Conservation (phyloP, 92 coral and sea anemone species). For the Heliopora coerulea region DNA sequence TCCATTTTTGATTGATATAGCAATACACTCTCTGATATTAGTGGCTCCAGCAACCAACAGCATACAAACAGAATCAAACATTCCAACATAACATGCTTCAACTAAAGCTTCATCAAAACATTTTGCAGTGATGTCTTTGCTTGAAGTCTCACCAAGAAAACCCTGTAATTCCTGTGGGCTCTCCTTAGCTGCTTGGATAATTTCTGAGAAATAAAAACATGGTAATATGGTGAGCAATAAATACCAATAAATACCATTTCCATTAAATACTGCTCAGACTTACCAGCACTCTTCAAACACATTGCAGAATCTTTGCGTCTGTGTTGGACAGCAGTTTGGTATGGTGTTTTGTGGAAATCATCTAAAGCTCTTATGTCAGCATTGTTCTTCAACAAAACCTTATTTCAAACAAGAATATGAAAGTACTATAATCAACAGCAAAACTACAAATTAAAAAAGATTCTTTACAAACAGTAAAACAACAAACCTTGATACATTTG, state of each 20-base stretch:
- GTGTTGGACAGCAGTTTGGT: slow-evolving; percentile 79
- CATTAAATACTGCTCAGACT: not conserved
- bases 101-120: slow-evolving; percentile 83
- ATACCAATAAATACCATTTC: not conserved
- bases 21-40: slow-evolving; percentile 58
- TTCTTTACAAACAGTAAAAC: not conserved
- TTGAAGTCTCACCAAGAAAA: slow-evolving; percentile 52
- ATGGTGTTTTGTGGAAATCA: slow-evolving; percentile 88
- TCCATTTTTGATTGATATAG: slow-evolving; percentile 50
- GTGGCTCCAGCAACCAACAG: slow-evolving; percentile 71
- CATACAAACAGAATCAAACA: slow-evolving; percentile 70
- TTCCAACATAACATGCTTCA: slow-evolving; percentile 74
- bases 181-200: slow-evolving; percentile 76
- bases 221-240: not conserved
- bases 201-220: slow-evolving; percentile 50
- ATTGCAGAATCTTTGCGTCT: slow-evolving; percentile 68
- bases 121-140: slow-evolving; percentile 55
- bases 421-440: not conserved
- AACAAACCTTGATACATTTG: slow-evolving; percentile 67
- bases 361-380: slow-evolving; percentile 75
- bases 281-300: slow-evolving; percentile 86
- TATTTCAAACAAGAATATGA: not conserved
- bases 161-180: slow-evolving; percentile 59
- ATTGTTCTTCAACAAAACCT: slow-evolving; percentile 61
- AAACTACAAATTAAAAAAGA: not conserved